Base-by-base conservation (phyloP, 2,797 vertebrate genomes). In the Microctenopoma steveboyesi region DNA sequence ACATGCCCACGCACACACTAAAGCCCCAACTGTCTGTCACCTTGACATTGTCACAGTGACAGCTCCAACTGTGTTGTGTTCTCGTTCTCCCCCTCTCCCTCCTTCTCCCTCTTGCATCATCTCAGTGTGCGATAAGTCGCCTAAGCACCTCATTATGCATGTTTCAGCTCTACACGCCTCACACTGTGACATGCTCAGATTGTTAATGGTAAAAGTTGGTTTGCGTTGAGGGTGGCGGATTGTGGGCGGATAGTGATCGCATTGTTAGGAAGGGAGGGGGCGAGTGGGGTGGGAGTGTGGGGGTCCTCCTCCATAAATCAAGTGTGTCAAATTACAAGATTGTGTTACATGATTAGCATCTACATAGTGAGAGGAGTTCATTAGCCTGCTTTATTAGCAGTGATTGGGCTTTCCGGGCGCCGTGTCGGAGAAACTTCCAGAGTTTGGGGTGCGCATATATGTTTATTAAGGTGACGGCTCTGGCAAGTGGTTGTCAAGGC, bases 281-380 rank as follows among this genome's bases (percentile, higher is more conserved):
- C 12, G 28, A 1, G 58, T 16, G 47, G 28, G 33, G 46, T 43
- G 5, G 30, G 5, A 6, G 28, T 30, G 30, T 5, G 25, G 16
- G 3, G 54, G 15, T 64, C 70, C 48, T 79, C 58, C 67, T 71
- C 63, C 55, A 78, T 79, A 90, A 88, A 91, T 91, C 85, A 92
- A 91, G 79, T 88, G 85, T 90, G 86, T 90, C 86, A 82, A 91
- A 92, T 92, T 88, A 90, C 85, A 83, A 90, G 84, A 88, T 83
- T 89, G 86, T 88, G 88, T 89, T 87, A 81, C 81, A 85, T 87
- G 90, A 91, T 91, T 90, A 90, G 71, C 75, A 87, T 89, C 78
- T 79, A 74, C 85, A 87, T 92, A 90, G 90, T 87, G 87, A 92
- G 85, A 74, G 82, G 49, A 88, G 86, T 92, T 91, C 85, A 90